phyloP scores from a whole-genome alignment of 2,888 invertebrate genomes.

The Ypsolopha sequella region DNA sequence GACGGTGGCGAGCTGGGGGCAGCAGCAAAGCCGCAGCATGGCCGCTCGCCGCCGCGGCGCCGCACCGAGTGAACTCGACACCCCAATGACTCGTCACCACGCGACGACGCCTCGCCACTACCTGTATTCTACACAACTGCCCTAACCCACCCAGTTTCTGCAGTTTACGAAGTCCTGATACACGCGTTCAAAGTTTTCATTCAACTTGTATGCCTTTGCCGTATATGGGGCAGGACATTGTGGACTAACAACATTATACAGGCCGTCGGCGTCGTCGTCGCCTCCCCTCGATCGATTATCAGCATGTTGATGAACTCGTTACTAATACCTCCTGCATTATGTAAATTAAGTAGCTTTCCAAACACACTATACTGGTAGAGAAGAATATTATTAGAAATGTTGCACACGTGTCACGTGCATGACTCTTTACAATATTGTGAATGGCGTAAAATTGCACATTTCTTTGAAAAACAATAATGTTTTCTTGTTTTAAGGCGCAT shows the following conservation, averaged over 20 bases:
- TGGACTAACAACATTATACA: background rate
- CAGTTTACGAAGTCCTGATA: background rate
- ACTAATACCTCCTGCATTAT: conserved; percentile 31
- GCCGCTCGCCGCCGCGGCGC: conserved; percentile 49
- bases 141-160: background rate
- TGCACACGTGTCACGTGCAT: too few relatives aligned
- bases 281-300: conserved; percentile 29
- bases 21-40: conserved; percentile 44
- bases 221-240: background rate
- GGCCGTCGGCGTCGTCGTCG: background rate
- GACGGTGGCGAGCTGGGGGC: conserved; percentile 34
- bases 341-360: background rate
- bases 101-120: conserved; percentile 1
- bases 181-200: background rate
- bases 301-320: conserved; percentile 46
- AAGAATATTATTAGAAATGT: too few relatives aligned
- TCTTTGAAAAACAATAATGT: too few relatives aligned
- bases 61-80: conserved; percentile 41
- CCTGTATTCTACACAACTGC: background rate
- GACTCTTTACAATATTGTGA: too few relatives aligned
- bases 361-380: too few relatives aligned
- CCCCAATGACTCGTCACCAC: conserved; percentile 1
- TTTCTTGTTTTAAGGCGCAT: too few relatives aligned
- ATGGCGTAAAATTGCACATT: too few relatives aligned
- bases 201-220: background rate